phyloP scores from a whole-genome alignment of 2,113 vertebrate species.

The Heloderma charlesbogerti region DNA sequence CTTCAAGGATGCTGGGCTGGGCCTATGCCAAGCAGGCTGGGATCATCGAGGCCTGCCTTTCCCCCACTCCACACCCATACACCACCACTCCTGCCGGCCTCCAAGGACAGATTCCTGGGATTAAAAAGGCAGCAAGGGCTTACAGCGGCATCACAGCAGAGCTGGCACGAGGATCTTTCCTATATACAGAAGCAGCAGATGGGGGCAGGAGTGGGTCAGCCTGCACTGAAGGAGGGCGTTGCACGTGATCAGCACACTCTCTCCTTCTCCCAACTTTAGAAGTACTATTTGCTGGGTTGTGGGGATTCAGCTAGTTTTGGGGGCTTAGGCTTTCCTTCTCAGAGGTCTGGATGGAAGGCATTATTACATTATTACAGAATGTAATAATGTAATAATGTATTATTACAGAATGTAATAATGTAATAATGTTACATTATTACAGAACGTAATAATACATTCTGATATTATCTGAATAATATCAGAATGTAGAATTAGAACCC shows the following conservation, averaged over 20 bases:
- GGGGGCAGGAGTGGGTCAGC: background rate
- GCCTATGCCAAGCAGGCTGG: too few species aligned
- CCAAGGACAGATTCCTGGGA: conserved; percentile 12
- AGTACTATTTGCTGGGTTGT: background rate
- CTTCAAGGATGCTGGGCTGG: background rate
- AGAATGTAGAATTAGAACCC: background rate
- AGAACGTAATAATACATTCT: too few species aligned
- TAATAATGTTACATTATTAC: too few species aligned
- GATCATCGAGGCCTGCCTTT: background rate
- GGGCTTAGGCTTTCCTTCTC: background rate
- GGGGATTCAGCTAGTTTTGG: background rate
- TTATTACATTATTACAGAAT: too few species aligned
- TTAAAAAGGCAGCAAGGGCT: background rate
- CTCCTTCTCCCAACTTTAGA: background rate
- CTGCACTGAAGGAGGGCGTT: background rate
- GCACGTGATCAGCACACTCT: background rate
- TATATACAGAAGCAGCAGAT: background rate
- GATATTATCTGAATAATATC: too few species aligned
- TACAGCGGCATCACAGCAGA: background rate
- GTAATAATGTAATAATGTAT: too few species aligned
- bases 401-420: too few species aligned
- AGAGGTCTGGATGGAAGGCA: too few species aligned
- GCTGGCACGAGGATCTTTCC: background rate
- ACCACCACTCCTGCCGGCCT: background rate
- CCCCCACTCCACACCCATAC: background rate